Base-by-base conservation (phyloP, 2,888 invertebrate species). In the Drosophila bunnanda region DNA sequence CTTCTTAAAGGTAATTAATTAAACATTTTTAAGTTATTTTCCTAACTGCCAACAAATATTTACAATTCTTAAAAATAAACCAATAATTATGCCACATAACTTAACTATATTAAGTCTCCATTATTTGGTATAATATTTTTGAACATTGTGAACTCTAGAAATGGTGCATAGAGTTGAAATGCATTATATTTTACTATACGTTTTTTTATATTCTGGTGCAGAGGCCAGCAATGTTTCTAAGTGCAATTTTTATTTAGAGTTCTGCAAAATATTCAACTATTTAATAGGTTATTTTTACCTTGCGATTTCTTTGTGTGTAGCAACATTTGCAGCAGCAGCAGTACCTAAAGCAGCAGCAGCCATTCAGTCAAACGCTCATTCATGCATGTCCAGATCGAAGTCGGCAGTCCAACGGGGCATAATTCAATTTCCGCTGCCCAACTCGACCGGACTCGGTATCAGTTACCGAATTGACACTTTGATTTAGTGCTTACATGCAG, bases 401-500 rank as follows among this genome's bases (percentile, higher is more conserved):
- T 68, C 68, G 15, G 38, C 20, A 38, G 59, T 60, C 59, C 66
- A 46, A 46, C 72, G 86, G 75, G 82, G 83, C 82, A 85, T 85
- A 85, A 89, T 85, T 89, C 80, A 85, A 85, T 89, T 85, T 85
- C 85, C 85, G 85, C 68, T 78, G 75, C 59, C 58, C 38, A 56
- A 59, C 67, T 57, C 25, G 36, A 28, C 61, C 77, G 30, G 20
- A 46, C 46, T 56, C 12, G n/a, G n/a, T n/a, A n/a, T 85, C 85
- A 78, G 85, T 89, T 89, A 78, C 77, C 75, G 89, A 84, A 88
- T 87, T 85, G 85, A 87, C 89, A 89, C 80, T 76, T 85, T 85
- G 85, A 85, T 85, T 89, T 89, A 85, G 82, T 88, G 82, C 88
- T 84, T 84, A 89, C 85, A 88, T 79, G 88, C 76, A 59, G 61